Percentiles rank a stretch among this genome's conserved stretches.
Conservation (phyloP, 2,888 invertebrate species). For the Tetragonula carbonaria region DNA sequence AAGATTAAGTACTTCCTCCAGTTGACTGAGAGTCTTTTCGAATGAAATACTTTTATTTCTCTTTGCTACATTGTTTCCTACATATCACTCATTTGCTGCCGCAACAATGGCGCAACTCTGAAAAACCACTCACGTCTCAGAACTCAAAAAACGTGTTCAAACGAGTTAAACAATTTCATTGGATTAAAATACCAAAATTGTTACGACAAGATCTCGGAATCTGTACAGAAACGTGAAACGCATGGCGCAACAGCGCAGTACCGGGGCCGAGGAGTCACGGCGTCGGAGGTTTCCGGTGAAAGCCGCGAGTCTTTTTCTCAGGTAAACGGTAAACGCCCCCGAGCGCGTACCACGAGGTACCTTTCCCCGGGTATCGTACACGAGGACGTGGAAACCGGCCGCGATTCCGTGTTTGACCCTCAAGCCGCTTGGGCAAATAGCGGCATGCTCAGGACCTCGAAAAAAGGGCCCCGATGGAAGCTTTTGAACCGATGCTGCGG, state of each 20-base stretch:
- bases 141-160: too few relatives aligned
- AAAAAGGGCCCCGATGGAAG: conserved; percentile 61
- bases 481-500: conserved; percentile 48
- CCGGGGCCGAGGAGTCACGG: conserved; percentile 37
- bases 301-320: conserved; percentile 61
- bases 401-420: conserved; percentile 79
- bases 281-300: conserved; percentile 48
- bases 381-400: conserved; percentile 70
- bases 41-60: too few relatives aligned
- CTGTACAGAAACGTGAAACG: background rate
- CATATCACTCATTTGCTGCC: too few relatives aligned
- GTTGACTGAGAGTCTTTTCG: too few relatives aligned
- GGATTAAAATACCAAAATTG: too few relatives aligned
- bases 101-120: too few relatives aligned
- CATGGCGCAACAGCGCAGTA: background rate
- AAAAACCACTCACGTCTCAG: too few relatives aligned
- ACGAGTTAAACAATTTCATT: too few relatives aligned
- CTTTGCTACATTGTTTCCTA: too few relatives aligned
- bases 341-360: conserved; percentile 14
- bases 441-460: conserved; percentile 76
- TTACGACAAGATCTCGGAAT: too few relatives aligned
- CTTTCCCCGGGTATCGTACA: conserved; percentile 48
- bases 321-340: conserved; percentile 61
- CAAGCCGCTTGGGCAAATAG: conserved; percentile 76
- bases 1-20: too few relatives aligned